These are phyloP conservation scores for Zelleria hepariella DNA, from an alignment of 2,888 invertebrate species.

Conservation along the genomic window DNA sequence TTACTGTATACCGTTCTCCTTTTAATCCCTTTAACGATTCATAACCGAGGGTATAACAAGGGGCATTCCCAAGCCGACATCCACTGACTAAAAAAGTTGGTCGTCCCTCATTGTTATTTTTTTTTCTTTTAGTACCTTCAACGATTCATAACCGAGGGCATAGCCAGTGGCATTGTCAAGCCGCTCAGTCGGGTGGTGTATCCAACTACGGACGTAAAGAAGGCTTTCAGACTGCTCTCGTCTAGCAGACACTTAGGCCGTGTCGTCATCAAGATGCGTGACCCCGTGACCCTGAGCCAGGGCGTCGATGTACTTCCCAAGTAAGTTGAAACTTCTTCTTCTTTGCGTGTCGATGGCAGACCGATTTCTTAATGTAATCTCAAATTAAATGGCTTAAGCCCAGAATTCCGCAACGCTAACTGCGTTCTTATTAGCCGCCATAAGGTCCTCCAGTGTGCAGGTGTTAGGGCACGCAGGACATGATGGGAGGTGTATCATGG, in stretches of 20 bases:
- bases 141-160: constrained; percentile 70
- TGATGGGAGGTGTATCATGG: too few species aligned
- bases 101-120: background rate
- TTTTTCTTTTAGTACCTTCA: constrained; percentile 44
- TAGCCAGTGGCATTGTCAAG: constrained; percentile 75
- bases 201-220: constrained; percentile 72
- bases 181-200: constrained; percentile 79
- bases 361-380: too few species aligned
- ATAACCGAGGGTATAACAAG: background rate
- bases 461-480: too few species aligned
- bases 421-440: too few species aligned
- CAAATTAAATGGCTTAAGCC: too few species aligned
- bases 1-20: too few species aligned
- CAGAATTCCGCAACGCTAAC: too few species aligned
- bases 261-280: constrained; percentile 29
- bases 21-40: too few species aligned
- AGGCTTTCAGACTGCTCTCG: constrained; percentile 75
- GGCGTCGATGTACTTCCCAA: constrained; percentile 24
- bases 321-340: constrained; percentile 16
- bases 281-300: constrained; percentile 18
- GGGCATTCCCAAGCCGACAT: background rate
- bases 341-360: too few species aligned
- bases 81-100: background rate
- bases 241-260: constrained; percentile 74
- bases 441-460: too few species aligned